Conservation (phyloP, 2,888 invertebrate genomes). For the Notodonta ziczac region DNA sequence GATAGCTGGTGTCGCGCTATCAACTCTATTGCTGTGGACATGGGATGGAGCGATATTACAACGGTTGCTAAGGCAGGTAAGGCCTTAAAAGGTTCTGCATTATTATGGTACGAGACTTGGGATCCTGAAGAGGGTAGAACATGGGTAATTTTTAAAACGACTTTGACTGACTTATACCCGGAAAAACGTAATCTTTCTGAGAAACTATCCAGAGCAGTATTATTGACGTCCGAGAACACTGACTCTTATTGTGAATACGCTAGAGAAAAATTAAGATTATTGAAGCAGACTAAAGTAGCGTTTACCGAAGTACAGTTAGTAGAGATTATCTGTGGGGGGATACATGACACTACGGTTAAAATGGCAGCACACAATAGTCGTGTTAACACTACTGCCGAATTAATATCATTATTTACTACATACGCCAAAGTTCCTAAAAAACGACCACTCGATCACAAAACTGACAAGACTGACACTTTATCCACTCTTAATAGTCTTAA, state of each 20-base stretch:
- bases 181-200: slow-evolving; percentile 3
- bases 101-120: slow-evolving; percentile 30
- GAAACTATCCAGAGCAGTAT: slow-evolving; percentile 5
- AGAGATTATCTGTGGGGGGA: slow-evolving; percentile 8
- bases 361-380: no score
- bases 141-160: slow-evolving; percentile 1
- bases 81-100: slow-evolving; percentile 29
- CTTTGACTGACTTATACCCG: background rate
- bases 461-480: no score
- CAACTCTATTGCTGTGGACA: slow-evolving; percentile 11
- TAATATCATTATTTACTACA: no score
- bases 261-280: background rate
- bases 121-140: slow-evolving; percentile 7
- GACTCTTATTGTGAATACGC: slow-evolving; percentile 3
- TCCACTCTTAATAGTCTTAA: no score
- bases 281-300: background rate
- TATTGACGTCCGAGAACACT: background rate
- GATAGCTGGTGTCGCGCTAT: no score
- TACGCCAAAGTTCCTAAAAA: no score
- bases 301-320: slow-evolving; percentile 10
- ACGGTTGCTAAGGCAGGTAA: slow-evolving; percentile 34
- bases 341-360: no score
- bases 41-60: slow-evolving; percentile 17
- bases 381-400: no score
- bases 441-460: no score